Evolutionary conservation across 2,113 vertebrate genomes (phyloP).

Genomic region (Vicugna pacos): DNA sequence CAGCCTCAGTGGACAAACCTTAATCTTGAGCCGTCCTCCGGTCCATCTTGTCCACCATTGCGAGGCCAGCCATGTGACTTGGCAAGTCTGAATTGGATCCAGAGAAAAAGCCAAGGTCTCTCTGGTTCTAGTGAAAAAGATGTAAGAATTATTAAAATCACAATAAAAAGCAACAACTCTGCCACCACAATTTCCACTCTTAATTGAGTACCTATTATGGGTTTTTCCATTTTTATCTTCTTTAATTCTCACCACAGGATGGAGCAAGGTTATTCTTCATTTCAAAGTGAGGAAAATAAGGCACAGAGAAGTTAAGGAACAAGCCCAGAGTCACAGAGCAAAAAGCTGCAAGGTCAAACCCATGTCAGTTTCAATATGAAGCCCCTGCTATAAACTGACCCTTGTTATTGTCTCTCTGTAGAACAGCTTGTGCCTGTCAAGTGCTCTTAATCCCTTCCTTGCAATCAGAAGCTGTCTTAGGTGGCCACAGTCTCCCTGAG

Average conservation of each 20-base stretch:
- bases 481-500: not conserved
- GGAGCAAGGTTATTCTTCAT: not conserved
- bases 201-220: not conserved
- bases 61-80: not conserved
- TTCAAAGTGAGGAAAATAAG: not conserved
- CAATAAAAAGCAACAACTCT: not conserved
- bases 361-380: not conserved
- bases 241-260: not conserved
- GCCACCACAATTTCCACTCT: not conserved
- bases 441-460: not conserved
- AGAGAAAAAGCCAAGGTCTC: not conserved
- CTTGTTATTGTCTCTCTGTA: not conserved
- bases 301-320: not conserved
- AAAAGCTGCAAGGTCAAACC: not conserved
- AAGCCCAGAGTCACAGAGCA: not conserved
- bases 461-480: not conserved
- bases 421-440: not conserved
- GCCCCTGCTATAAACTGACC: not conserved
- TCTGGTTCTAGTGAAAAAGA: not conserved
- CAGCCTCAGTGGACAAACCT: fast-evolving
- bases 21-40: not conserved
- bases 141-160: not conserved
- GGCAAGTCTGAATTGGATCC: not conserved
- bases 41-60: not conserved
- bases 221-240: not conserved